Base-by-base conservation (phyloP, 1,140 invertebrate species). In the Wiebesia pumilae region DNA sequence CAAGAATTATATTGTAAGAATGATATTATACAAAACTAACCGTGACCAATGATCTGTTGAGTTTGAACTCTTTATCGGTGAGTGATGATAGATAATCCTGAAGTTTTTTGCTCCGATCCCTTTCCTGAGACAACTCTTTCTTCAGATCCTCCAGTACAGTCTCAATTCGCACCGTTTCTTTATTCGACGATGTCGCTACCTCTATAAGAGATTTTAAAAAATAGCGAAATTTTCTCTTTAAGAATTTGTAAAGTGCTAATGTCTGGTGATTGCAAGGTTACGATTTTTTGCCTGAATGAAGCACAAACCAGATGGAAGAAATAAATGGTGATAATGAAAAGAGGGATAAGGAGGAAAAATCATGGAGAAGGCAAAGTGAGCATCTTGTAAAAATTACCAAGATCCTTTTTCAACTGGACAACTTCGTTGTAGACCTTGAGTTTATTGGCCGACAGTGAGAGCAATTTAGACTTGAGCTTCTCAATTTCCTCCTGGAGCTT, bases 401-500 rank as follows among this genome's bases (percentile, higher is more conserved):
- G 90, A 79, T 94, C 92, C 85, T 92, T 94, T 73, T 94, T 93
- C 12, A 94, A 81, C 71, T 93, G 91, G 54, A 93, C 91, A 85
- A 94, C 91, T 89, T 93, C 90, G 87, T 91, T 90, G 81, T 93
- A 91, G 81, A 93, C 88, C 88, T 93, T 94, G n/a, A 93, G 90
- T 81, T 94, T 94, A 47, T 94, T 93, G 0, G 92, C 91, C 0
- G 92, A 92, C 14, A 94, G 54, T 24, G 91, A 91, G 51, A 94
- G 89, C 27, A 94, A 95, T 94, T 90, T 96, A 92, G 91, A 90
- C 75, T 94, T 95, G 85, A 95, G 91, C 89, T 95, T 95, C 84
- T 94, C 93, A 90, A 95, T 95, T 88, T 95, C 92, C 82, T 95
- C 94, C 80, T 95, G 93, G 65, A 96, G 91, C 88, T 95, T 95